Percentiles rank a stretch among this genome's conserved stretches.
Conservation (phyloP, 2,113 vertebrate species). For the Clarias magur region DNA sequence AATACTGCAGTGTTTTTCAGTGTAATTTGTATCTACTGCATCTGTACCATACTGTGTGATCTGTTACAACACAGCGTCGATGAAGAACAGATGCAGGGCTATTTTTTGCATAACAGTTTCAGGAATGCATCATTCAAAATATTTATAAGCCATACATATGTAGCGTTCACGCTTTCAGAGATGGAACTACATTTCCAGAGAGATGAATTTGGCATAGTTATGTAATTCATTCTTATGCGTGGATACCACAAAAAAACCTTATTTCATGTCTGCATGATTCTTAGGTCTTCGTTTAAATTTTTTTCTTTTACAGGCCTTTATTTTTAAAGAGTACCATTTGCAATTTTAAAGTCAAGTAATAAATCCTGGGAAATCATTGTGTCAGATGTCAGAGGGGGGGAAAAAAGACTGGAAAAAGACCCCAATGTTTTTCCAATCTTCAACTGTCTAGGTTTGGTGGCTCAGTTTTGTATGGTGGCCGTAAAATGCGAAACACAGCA, state of each 20-base stretch:
- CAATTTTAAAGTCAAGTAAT: background rate
- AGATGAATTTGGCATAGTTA: background rate
- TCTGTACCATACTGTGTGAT: background rate
- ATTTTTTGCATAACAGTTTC: background rate
- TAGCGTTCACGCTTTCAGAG: background rate
- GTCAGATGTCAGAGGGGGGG: no score
- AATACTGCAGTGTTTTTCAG: background rate
- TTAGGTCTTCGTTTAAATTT: background rate
- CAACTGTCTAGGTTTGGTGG: no score
- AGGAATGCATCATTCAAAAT: background rate
- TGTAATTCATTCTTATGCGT: background rate
- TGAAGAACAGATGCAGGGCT: background rate
- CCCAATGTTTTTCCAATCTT: no score
- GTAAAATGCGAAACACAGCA: no score
- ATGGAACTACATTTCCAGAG: background rate
- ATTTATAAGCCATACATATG: background rate
- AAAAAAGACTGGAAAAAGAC: background rate
- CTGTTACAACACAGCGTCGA: background rate
- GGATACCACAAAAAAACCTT: background rate
- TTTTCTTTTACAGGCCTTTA: background rate
- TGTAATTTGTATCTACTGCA: background rate
- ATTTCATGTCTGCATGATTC: background rate
- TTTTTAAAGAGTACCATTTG: background rate
- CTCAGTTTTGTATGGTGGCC: no score
- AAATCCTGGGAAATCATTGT: background rate